Evolutionary conservation across 2,113 vertebrate genomes (phyloP), one percentile per base, ranked within the genome.

Genomic region (Chloebia gouldiae): DNA sequence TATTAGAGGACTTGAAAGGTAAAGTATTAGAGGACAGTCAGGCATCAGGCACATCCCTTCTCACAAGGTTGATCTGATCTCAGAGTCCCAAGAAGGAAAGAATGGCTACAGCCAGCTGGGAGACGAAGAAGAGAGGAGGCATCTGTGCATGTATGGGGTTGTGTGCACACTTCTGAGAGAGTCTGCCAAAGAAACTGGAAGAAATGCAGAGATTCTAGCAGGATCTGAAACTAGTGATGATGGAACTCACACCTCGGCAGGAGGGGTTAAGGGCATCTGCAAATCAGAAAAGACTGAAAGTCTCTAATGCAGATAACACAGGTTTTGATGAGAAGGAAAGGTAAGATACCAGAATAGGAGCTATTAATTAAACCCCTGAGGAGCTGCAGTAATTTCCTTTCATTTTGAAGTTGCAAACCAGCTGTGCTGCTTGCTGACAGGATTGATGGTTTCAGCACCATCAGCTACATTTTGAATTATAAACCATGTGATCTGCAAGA

Each of bases 381-480:
- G 85, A 94, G 73, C 51, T 75, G 33, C 77, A 88, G 70, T 65
- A 93, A 96, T 93, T 96, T 96, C 78, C 90, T 95, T 90, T 85
- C 69, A 75, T 96, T 91, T 84, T 89, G 70, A 95, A 90, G 44
- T 1, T 68, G 87, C 88, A 95, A 91, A 87, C 44, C 92, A 94
- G 61, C 90, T 85, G 93, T 65, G 59, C 54, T 82, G 40, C 54
- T 93, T 5, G 1, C 57, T 84, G 69, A 84, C 0, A 3, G 57
- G n/a, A 79, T 28, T 53, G 57, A 61, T 49, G 22, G 30, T 72
- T 72, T 85, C 81, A 90, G 59, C 45, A 80, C 47, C 61, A 88
- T 45, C 56, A 94, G 78, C 37, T 85, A 23, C 44, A 80, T 65
- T 94, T 76, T 84, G n/a, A 86, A 57, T 64, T 80, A 61, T 31